Evolutionary conservation across 2,797 vertebrate genomes (phyloP), one percentile per base, ranked within the genome.

Genomic region (Ataeniobius toweri): DNA sequence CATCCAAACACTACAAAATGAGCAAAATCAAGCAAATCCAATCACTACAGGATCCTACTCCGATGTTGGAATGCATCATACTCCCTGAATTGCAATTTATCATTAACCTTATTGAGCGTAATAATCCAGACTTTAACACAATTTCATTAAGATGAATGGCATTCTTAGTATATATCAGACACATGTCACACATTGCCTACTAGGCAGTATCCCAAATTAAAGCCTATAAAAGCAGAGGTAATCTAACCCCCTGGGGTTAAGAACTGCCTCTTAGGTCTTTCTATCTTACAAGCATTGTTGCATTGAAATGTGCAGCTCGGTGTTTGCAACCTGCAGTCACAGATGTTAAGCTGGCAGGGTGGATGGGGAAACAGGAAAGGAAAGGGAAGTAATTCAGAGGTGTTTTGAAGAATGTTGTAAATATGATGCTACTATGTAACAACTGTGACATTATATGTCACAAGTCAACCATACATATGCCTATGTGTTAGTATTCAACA

Each of bases 311-410:
- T 75, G 68, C 80, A 77, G 82, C 91, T 88, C 80, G 78, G 90
- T 87, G 83, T 81, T 58, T 3, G 61, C 92, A 92, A 94, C 93
- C 94, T 93, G 83, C 81, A 63, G 89, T 83, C 84, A 84, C 70
- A 50, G 84, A 89, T 91, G 86, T 85, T 83, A 51, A 76, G 74
- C 79, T 59, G 82, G 74, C 77, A 83, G 85, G 85, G 84, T 73
- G 77, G 79, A 78, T 74, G 81, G 77, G 89, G 86, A 79, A 80
- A 89, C 74, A 80, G 69, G 70, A 61, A 76, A 76, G 69, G 73
- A 80, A 67, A 5, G 0, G 28, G 59, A 77, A 87, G 80, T 73
- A 77, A 74, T 77, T 81, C 76, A 20, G 69, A 69, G 68, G 51
- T 76, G 50, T 68, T 48, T 31, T 18, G 41, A 1, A n/a, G n/a